Base-by-base conservation (phyloP, 2,888 invertebrate species). In the Yponomeuta sedellus region DNA sequence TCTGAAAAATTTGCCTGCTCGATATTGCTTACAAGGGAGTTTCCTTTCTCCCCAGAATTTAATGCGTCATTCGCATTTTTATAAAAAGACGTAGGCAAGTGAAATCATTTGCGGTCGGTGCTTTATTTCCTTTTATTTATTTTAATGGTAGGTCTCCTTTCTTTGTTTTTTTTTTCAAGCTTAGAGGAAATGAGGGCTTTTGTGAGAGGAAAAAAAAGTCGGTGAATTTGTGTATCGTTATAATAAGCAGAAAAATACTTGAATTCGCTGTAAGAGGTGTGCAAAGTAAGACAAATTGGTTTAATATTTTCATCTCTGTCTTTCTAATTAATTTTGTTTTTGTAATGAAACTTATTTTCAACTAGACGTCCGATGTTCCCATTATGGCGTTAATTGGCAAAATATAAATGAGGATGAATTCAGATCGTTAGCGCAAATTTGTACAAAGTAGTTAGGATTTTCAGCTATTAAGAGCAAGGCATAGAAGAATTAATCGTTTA, bases 1-100 rank as follows among this genome's bases (percentile, higher is more conserved):
- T 91, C 91, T 91, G 90, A 91, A 91, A 91, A 91, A 90, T 91
- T 91, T 91, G 89, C 91, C 90, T 90, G 83, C 86, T 89, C 90
- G 88, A 90, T 90, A 90, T 91, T 90, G 91, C 91, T 91, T 91
- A 91, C 90, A 90, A 88, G 88, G 86, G 86, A 89, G 89, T 91
- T 90, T 90, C 88, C 88, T 88, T 90, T 90, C 90, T 88, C 88
- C 90, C 89, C 86, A 86, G 90, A 91, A 90, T 91, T 91, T 91
- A 91, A 91, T 91, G 90, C 91, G 89, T 88, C 88, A 88, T 84
- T 88, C 89, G 90, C 91, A 89, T 91, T 91, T 91, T 91, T 90
- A 83, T 90, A 88, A 89, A 90, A 90, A 88, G 88, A 89, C 88
- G 90, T 91, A 85, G 88, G 89, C 87, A 88, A 88, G 86, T 89